phyloP scores from a whole-genome alignment of 2,797 vertebrate genomes.

The Poeciliopsis paucimaculata region DNA sequence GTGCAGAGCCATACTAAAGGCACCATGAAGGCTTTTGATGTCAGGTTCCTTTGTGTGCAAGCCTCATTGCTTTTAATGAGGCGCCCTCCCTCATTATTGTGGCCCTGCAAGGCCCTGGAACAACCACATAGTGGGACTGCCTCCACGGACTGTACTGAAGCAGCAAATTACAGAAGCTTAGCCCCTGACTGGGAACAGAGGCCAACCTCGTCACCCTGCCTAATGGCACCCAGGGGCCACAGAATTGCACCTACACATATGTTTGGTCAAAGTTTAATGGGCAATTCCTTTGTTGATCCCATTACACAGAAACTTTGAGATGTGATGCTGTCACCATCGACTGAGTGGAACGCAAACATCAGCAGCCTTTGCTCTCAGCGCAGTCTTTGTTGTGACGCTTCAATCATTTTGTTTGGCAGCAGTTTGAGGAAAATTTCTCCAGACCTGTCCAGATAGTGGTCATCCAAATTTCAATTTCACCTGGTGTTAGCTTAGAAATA shows the following conservation, averaged over 20 bases:
- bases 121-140: conserved; percentile 62
- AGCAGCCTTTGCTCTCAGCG: conserved; percentile 6
- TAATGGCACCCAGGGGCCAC: conserved; percentile 68
- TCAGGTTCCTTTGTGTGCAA: conserved; percentile 72
- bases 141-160: conserved; percentile 59
- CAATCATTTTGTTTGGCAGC: conserved; percentile 48
- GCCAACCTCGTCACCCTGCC: conserved; percentile 51
- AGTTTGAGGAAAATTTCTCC: conserved; percentile 41
- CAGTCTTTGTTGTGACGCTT: conserved; percentile 41
- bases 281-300: conserved; percentile 40
- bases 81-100: conserved; percentile 74
- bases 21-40: conserved; percentile 69
- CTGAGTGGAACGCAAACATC: conserved; percentile 19
- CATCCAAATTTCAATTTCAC: conserved; percentile 42
- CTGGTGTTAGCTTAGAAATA: conserved; percentile 48
- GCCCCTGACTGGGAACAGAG: conserved; percentile 63
- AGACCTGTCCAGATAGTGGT: conserved; percentile 28
- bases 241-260: conserved; percentile 44
- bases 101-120: conserved; percentile 52
- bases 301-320: conserved; percentile 47
- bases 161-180: conserved; percentile 74
- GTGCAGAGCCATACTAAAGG: conserved; percentile 52
- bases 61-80: conserved; percentile 74
- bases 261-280: conserved; percentile 50
- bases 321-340: conserved; percentile 18